Conservation (phyloP, 2,113 vertebrate species). For the Lophura nycthemera region DNA sequence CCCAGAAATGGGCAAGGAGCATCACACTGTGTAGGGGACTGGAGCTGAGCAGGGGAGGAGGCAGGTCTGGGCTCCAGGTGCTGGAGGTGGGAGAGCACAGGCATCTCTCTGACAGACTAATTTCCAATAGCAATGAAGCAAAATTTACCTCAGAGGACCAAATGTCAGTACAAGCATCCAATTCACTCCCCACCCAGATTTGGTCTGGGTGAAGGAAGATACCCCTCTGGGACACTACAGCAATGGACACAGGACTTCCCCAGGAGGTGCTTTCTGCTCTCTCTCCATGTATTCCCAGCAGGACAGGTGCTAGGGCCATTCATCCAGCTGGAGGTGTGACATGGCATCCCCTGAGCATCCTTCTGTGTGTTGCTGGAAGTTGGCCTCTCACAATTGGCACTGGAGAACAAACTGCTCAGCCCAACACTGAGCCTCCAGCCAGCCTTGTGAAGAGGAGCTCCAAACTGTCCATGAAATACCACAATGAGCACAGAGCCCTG, state of each 20-base stretch:
- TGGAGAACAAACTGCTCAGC: background rate
- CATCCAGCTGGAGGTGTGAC: fast-evolving
- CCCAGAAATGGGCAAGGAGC: background rate
- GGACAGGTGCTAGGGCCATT: background rate
- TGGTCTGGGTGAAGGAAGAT: background rate
- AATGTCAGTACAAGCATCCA: background rate
- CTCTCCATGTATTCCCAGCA: fast-evolving
- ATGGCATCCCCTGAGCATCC: background rate
- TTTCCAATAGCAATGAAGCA: background rate
- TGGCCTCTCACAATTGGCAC: fast-evolving
- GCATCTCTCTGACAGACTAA: background rate
- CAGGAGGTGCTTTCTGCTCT: background rate
- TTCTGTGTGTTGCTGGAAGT: fast-evolving
- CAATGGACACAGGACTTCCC: background rate
- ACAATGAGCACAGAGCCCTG: too few species aligned
- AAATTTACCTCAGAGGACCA: background rate
- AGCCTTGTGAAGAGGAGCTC: fast-evolving
- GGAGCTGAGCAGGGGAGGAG: background rate
- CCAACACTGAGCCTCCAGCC: background rate
- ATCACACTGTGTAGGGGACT: fast-evolving
- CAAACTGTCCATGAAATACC: fast-evolving
- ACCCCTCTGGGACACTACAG: fast-evolving
- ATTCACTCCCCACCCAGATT: background rate
- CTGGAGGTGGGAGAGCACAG: background rate
- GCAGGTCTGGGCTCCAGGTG: background rate